Base-by-base conservation (phyloP, 35 echinoderm and acorn worm genomes). In the Patiria miniata region DNA sequence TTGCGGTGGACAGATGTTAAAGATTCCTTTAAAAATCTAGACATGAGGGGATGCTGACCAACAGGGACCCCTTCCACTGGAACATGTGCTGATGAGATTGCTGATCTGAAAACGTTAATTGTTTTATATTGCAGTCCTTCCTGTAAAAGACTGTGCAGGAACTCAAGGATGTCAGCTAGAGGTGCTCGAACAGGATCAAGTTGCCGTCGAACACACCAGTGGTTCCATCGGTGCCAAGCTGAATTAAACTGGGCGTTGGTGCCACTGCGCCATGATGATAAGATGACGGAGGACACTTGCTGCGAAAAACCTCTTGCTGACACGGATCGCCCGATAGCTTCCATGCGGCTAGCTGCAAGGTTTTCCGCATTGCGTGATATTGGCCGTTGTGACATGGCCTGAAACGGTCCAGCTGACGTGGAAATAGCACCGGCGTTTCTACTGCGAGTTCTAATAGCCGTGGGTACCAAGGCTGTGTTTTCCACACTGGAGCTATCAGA, bases 201-300 rank as follows among this genome's bases (percentile, higher is more conserved):
- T 34, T 54, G 17, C 53, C 83, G 33, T 60, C n/a, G 56, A 55
- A 15, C 2, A 86, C 83, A 86, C 83, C 83, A 86, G 83, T 36
- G 18, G 55, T 51, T 36, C 81, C 81, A 83, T 42, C 52, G 29
- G 0, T 37, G 21, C 60, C 83, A 86, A 12, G 55, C 40, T 15
- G 57, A 40, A 17, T 86, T 40, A 38, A 68, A 86, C 37, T 69
- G 61, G 2, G 28, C 39, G 47, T 29, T n/a, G 8, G 83, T 86
- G 15, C 28, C 26, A 9, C 0, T 7, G 1, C 83, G 37, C 10
- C 56, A 69, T 7, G 60, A 57, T 5, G 58, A 29, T 3, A 60
- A 18, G 28, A 76, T 33, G 7, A 39, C 39, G 8, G 36, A 14
- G 1, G 83, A 69, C 32, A 76, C 83, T 0, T 76, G 8, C 15